A percentile compares a stretch with the other conserved stretches of the same genome.
Evolutionary conservation across 2,113 vertebrate genomes (phyloP).

Genomic region (Callipepla californica): DNA sequence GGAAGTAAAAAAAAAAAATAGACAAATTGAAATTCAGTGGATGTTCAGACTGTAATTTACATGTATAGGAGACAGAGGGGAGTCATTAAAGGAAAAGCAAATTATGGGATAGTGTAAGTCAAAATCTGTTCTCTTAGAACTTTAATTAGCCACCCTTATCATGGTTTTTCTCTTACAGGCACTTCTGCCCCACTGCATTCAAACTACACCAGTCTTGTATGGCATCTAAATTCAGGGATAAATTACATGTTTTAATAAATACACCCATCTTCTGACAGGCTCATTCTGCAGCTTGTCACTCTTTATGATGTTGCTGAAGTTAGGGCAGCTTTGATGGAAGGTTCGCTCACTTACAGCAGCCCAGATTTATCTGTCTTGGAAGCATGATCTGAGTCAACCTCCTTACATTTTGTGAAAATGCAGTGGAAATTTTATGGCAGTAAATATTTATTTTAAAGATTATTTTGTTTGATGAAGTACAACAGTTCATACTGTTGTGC

Average conservation of each 20-base stretch:
- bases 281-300: neutral
- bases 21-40: constrained; percentile 20
- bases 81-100: constrained; percentile 50
- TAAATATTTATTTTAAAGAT: constrained; percentile 13
- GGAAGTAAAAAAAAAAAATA: neutral
- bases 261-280: neutral
- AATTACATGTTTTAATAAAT: constrained; percentile 26
- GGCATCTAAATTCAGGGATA: neutral
- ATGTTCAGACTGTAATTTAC: constrained; percentile 28
- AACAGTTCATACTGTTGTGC: neutral
- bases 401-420: neutral
- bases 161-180: neutral
- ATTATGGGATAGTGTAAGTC: constrained; percentile 22
- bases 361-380: neutral
- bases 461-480: constrained; percentile 16
- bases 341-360: neutral
- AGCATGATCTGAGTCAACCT: neutral
- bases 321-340: neutral
- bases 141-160: constrained; percentile 18
- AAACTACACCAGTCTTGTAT: neutral
- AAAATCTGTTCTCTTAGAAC: constrained; percentile 41
- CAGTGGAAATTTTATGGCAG: neutral
- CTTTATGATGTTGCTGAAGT: neutral
- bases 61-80: constrained; percentile 22
- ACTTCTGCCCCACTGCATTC: neutral